These are phyloP conservation scores for Falco novaeseelandiae DNA, from an alignment of 2,797 vertebrate species.

Conservation along the genomic window DNA sequence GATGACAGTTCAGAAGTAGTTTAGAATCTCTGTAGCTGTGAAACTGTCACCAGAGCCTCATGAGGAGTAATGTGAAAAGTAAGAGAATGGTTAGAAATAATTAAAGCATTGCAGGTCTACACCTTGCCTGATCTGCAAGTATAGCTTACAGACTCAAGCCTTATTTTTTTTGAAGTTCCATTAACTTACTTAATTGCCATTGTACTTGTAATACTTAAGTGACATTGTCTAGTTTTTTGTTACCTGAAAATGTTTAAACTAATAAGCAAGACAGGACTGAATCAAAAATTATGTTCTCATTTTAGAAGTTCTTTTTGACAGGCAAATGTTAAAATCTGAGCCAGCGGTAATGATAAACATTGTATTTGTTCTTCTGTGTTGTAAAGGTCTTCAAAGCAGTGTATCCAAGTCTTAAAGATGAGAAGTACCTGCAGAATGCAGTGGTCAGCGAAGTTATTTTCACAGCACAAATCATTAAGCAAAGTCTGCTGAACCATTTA, in stretches of 20 bases:
- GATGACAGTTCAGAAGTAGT: neutral
- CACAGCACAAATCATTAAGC: conserved; percentile 79
- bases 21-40: neutral
- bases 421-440: conserved; percentile 83
- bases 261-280: neutral
- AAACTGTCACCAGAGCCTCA: neutral
- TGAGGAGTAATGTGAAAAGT: neutral
- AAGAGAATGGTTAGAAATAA: neutral
- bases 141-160: neutral
- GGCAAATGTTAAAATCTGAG: neutral
- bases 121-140: neutral
- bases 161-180: neutral
- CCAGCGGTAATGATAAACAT: neutral
- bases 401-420: conserved; percentile 90
- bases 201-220: neutral
- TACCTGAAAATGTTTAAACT: neutral
- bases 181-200: neutral
- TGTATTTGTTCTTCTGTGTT: neutral
- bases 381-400: conserved; percentile 84
- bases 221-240: neutral
- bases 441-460: conserved; percentile 82
- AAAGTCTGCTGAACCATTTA: conserved; percentile 48
- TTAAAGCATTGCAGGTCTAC: neutral
- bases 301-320: neutral
- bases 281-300: neutral